Evolutionary conservation across 2,888 invertebrate genomes (phyloP).

Genomic region (Pardosa pseudoannulata): DNA sequence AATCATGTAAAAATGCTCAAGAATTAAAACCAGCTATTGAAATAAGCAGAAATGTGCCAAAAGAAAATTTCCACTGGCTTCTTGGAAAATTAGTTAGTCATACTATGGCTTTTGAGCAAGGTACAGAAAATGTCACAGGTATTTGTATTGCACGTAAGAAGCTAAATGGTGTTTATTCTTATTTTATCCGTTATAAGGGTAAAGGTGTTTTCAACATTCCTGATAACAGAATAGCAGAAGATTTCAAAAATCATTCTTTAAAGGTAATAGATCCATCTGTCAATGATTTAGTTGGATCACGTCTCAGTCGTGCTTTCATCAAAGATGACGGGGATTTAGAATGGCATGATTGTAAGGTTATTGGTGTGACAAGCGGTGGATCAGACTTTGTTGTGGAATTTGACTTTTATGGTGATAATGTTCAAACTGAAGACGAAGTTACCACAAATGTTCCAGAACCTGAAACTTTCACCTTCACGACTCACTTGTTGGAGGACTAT

Average conservation of each 20-base stretch:
- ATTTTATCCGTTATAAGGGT: slow-evolving; percentile 54
- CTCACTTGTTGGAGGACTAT: slow-evolving; percentile 61
- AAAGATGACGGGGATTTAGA: slow-evolving; percentile 71
- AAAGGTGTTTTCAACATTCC: slow-evolving; percentile 52
- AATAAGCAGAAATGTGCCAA: slow-evolving; percentile 45
- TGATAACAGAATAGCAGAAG: slow-evolving; percentile 55
- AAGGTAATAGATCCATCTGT: slow-evolving; percentile 53
- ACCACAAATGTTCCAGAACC: slow-evolving; percentile 34
- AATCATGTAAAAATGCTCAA: slow-evolving; percentile 43
- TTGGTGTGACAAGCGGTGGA: slow-evolving; percentile 42
- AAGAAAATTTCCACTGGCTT: slow-evolving; percentile 68
- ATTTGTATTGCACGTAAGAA: slow-evolving; percentile 60
- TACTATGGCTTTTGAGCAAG: slow-evolving; percentile 12
- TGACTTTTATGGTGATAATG: slow-evolving; percentile 55
- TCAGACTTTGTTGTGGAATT: slow-evolving; percentile 63
- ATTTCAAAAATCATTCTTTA: slow-evolving; percentile 46
- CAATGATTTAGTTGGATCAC: slow-evolving; percentile 54
- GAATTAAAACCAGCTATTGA: slow-evolving; percentile 39
- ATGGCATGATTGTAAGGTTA: slow-evolving; percentile 63
- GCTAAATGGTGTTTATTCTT: slow-evolving; percentile 35
- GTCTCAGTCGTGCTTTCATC: slow-evolving; percentile 63
- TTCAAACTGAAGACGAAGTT: slow-evolving; percentile 6
- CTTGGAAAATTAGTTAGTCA: slow-evolving; percentile 61
- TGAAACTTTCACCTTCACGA: slow-evolving; percentile 53
- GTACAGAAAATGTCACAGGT: slow-evolving; percentile 39